Conservation (phyloP, 2,797 vertebrate genomes). For the Adelosebastes latens region DNA sequence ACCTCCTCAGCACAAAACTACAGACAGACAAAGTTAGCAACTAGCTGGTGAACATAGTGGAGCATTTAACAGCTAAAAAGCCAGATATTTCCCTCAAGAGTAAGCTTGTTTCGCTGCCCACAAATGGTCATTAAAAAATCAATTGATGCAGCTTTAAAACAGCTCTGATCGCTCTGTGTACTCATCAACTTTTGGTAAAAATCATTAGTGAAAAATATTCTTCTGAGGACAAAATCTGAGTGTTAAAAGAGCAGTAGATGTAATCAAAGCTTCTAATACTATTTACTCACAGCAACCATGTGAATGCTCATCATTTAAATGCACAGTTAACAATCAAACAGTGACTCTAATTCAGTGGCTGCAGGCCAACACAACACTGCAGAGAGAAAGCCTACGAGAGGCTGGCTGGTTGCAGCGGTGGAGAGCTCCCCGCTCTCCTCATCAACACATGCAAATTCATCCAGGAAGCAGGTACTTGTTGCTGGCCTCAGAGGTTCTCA, state of each 20-base stretch:
- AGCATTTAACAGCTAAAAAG: background rate
- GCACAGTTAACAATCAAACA: background rate
- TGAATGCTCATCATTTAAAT: background rate
- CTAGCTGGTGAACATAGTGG: background rate
- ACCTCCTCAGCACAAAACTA: no score
- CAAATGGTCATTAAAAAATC: background rate
- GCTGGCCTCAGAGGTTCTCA: constrained; percentile 26
- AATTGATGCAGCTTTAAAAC: background rate
- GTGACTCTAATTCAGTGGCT: background rate
- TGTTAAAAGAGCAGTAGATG: background rate
- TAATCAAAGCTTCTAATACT: background rate
- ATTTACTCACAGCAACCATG: background rate
- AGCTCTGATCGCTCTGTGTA: background rate
- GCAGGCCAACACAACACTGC: background rate
- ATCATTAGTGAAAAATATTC: background rate
- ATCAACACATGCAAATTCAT: constrained; percentile 59
- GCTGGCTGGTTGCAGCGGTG: background rate
- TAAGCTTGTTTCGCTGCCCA: background rate
- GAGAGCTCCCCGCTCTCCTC: constrained; percentile 29
- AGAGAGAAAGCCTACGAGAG: constrained; percentile 3
- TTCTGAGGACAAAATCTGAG: background rate
- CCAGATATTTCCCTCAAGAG: background rate
- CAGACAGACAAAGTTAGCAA: background rate
- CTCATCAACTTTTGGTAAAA: background rate
- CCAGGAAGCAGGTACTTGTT: constrained; percentile 54